Conservation (phyloP, 2,113 vertebrate genomes). For the Callionymus lyra region DNA sequence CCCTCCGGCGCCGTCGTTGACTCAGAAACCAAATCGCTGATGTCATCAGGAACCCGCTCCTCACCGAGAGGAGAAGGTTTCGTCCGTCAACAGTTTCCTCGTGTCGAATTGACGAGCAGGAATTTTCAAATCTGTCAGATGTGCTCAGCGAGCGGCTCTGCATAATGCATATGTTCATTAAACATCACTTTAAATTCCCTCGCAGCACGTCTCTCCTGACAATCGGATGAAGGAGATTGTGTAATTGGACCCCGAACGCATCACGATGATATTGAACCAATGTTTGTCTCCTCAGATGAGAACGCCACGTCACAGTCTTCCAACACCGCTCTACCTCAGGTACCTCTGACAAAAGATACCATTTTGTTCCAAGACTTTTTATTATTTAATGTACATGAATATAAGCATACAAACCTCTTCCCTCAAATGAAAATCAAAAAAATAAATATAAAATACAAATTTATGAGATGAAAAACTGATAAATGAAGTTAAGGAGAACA, state of each 20-base stretch:
- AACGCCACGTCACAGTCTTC: constrained; percentile 48
- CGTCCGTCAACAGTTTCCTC: constrained; percentile 1
- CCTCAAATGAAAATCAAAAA: no score
- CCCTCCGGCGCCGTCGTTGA: constrained; percentile 5
- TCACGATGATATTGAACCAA: background rate
- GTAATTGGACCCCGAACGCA: constrained; percentile 4
- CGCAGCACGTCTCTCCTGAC: constrained; percentile 14
- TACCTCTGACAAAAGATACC: constrained; percentile 13
- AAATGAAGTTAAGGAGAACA: no score
- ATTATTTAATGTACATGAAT: background rate
- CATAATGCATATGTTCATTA: constrained; percentile 41
- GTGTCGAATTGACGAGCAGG: constrained; percentile 7
- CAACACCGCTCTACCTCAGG: constrained; percentile 69
- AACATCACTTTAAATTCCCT: constrained; percentile 13
- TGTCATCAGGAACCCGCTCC: constrained; percentile 1
- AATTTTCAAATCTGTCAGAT: constrained; percentile 17
- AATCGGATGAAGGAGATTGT: background rate
- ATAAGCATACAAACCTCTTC: background rate
- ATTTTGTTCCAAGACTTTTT: background rate
- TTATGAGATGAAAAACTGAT: no score
- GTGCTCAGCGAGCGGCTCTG: no score
- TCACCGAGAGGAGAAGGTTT: background rate
- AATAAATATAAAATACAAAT: no score
- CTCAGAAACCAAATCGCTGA: constrained; percentile 17
- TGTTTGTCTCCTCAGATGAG: constrained; percentile 43